Conservation (phyloP, 2,797 vertebrate species). For the Phaenicophaeus curvirostris region DNA sequence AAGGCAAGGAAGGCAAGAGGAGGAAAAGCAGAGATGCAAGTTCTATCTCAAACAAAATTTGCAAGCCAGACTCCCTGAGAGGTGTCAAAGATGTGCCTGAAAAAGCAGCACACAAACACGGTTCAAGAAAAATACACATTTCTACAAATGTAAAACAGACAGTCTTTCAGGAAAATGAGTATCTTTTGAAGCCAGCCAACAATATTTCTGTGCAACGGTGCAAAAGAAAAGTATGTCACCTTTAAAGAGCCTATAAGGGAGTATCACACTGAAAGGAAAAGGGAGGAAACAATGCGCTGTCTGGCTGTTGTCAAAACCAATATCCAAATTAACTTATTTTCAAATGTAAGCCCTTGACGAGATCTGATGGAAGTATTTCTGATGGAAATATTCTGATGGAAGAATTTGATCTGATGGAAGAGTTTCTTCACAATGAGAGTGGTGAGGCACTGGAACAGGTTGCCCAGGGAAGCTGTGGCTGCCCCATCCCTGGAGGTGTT, state of each 20-base stretch:
- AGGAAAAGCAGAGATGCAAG: neutral
- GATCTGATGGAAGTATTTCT: neutral
- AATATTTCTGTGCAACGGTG: neutral
- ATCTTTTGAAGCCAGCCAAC: neutral
- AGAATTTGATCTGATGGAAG: too few relatives aligned
- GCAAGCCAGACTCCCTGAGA: neutral
- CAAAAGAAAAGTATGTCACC: neutral
- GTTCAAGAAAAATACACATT: slow-evolving; percentile 20
- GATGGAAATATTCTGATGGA: too few relatives aligned
- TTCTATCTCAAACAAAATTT: neutral
- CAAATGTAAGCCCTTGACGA: neutral
- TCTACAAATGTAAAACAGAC: slow-evolving; percentile 20
- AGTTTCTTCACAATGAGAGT: too few relatives aligned
- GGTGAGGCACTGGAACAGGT: too few relatives aligned
- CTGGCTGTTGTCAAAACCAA: neutral
- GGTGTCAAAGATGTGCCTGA: neutral
- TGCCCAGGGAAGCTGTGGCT: too few relatives aligned
- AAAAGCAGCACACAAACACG: neutral
- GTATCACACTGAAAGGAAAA: neutral
- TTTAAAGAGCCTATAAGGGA: neutral
- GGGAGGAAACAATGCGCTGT: neutral
- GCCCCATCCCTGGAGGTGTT: too few relatives aligned
- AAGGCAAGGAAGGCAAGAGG: neutral
- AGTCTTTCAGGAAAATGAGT: slow-evolving; percentile 10
- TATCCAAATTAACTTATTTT: neutral